phyloP scores from a whole-genome alignment of 2,113 vertebrate genomes.

The Calidris pugnax region DNA sequence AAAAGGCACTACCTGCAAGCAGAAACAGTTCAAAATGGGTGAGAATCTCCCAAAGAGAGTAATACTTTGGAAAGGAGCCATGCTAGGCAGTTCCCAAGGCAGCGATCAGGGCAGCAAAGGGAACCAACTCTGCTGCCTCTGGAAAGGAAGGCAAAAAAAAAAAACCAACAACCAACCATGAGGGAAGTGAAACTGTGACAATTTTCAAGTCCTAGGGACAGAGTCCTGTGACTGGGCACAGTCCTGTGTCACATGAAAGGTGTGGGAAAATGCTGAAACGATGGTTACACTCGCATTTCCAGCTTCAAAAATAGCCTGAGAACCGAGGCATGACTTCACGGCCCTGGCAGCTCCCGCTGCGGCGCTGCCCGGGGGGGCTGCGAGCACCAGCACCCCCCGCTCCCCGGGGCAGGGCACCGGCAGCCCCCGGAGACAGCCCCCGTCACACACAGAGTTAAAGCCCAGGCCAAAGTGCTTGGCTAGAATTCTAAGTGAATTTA shows the following conservation, averaged over 20 bases:
- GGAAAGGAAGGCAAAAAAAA: not conserved
- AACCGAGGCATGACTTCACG: not conserved
- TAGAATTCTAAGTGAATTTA: not conserved
- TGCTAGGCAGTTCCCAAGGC: not conserved
- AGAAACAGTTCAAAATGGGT: not conserved
- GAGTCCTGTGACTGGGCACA: constrained; percentile 18
- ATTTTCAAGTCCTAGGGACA: not conserved
- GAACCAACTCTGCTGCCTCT: not conserved
- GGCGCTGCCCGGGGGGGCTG: not conserved
- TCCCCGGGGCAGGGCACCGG: not conserved
- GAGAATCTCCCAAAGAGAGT: not conserved
- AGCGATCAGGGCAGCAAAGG: not conserved
- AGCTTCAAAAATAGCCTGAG: constrained; percentile 28
- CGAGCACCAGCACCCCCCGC: not conserved
- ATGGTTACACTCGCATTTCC: not conserved
- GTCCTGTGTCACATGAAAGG: constrained; percentile 37
- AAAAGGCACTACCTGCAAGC: not conserved
- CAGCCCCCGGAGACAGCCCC: not conserved
- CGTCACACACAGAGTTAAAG: fast-evolving
- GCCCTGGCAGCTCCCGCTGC: not conserved
- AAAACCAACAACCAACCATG: not conserved
- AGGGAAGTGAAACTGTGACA: constrained; percentile 53
- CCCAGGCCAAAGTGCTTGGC: fast-evolving
- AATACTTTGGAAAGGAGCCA: not conserved
- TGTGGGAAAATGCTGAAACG: constrained; percentile 42